Evolutionary conservation across 1,140 invertebrate species (phyloP).

Genomic region (Tetramorium parvispinum): DNA sequence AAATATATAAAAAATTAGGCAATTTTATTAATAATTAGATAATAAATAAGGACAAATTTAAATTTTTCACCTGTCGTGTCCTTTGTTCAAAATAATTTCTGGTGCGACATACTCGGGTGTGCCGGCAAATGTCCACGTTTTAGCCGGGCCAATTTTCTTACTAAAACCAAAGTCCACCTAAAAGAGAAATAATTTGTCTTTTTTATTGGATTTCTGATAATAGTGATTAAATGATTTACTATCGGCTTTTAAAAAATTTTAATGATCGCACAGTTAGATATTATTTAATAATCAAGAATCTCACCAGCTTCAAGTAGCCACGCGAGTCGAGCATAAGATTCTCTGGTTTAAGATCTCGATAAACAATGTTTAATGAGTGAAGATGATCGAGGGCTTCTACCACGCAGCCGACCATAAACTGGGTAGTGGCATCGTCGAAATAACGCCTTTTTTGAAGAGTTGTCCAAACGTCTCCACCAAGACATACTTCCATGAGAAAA

Average conservation of each 20-base stretch:
- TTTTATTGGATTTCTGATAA: background rate
- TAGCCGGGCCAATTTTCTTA: slow-evolving; percentile 92
- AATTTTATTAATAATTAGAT: background rate
- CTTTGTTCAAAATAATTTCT: slow-evolving; percentile 97
- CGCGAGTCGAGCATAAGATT: slow-evolving; percentile 95
- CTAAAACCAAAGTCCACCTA: slow-evolving; percentile 99
- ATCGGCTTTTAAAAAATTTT: background rate
- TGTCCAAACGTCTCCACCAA: slow-evolving; percentile 99
- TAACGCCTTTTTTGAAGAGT: slow-evolving; percentile 91
- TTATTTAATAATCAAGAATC: slow-evolving; percentile 31
- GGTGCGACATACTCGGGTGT: slow-evolving; percentile 97
- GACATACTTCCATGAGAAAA: slow-evolving; percentile 98
- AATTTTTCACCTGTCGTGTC: slow-evolving; percentile 89
- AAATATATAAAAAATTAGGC: background rate
- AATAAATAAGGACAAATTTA: slow-evolving; percentile 7
- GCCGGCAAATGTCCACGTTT: slow-evolving; percentile 99
- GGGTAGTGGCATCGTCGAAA: slow-evolving; percentile 94
- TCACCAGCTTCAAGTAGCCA: slow-evolving; percentile 96
- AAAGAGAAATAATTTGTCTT: background rate
- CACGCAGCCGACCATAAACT: slow-evolving; percentile 96
- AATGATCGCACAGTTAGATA: background rate
- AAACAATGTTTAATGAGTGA: slow-evolving; percentile 94
- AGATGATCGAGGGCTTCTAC: slow-evolving; percentile 96
- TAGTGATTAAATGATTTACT: background rate
- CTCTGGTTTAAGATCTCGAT: slow-evolving; percentile 98